Percentiles rank a stretch among this genome's conserved stretches.
Evolutionary conservation across 2,113 vertebrate genomes (phyloP).

Genomic region (Gymnarchus niloticus): DNA sequence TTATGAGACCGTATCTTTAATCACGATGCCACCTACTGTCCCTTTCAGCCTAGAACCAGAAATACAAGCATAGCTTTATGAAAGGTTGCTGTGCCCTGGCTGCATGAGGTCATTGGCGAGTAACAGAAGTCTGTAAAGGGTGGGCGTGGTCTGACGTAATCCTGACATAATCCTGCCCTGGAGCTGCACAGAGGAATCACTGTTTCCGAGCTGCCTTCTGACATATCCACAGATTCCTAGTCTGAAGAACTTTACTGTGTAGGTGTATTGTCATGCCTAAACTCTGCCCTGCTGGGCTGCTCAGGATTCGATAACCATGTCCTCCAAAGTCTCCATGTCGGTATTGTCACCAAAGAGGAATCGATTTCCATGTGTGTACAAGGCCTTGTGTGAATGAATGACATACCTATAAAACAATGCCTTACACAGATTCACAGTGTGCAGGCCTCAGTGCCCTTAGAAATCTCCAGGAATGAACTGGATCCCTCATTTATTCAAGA

Average conservation of each 20-base stretch:
- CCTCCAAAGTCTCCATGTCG: background rate
- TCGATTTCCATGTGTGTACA: background rate
- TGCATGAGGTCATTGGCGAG: background rate
- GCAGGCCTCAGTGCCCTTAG: background rate
- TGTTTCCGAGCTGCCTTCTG: background rate
- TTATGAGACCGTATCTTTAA: too few relatives aligned
- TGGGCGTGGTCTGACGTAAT: too few relatives aligned
- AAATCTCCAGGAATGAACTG: background rate
- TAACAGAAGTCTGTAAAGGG: background rate
- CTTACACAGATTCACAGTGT: background rate
- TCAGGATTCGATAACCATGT: background rate
- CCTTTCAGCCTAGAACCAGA: background rate
- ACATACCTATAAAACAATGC: background rate
- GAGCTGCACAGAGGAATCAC: background rate
- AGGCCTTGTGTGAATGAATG: background rate
- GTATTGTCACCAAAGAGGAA: background rate
- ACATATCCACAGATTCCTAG: background rate
- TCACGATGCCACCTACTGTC: too few relatives aligned
- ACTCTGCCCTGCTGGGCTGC: background rate
- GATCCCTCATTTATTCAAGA: background rate
- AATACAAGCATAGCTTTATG: background rate
- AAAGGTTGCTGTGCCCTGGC: background rate
- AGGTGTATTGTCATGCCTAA: background rate
- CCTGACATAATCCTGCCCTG: background rate
- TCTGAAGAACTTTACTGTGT: background rate